These are phyloP conservation scores for Cyprinodon tularosa DNA, from an alignment of 2,113 vertebrate genomes.

Conservation along the genomic window DNA sequence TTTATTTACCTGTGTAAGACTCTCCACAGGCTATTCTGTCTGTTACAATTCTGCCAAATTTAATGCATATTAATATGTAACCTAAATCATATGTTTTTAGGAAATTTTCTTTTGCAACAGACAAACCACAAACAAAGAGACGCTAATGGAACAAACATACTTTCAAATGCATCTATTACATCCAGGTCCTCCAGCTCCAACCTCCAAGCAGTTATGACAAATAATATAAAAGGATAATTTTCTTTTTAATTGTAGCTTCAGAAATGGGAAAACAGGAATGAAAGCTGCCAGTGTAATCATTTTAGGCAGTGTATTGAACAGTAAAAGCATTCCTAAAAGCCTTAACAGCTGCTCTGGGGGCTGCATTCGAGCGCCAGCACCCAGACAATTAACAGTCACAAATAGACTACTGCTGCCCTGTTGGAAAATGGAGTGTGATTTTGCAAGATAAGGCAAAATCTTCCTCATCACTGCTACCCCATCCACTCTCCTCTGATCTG, in stretches of 20 bases:
- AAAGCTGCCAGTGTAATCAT: slow-evolving; percentile 7
- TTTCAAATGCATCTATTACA: slow-evolving; percentile 31
- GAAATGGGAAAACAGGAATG: slow-evolving; percentile 1
- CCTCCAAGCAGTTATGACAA: not conserved
- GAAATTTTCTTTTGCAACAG: not conserved
- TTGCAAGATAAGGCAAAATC: slow-evolving; percentile 14
- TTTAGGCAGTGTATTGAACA: slow-evolving; percentile 20
- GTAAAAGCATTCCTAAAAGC: slow-evolving; percentile 18
- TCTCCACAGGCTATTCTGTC: slow-evolving; percentile 5
- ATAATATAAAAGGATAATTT: not conserved
- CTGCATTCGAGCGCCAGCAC: slow-evolving; percentile 6
- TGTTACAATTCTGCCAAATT: slow-evolving; percentile 25
- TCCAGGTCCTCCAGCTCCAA: slow-evolving; percentile 13
- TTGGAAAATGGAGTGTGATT: slow-evolving; percentile 43
- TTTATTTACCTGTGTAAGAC: slow-evolving; percentile 10
- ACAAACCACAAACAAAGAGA: not conserved
- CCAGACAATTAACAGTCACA: slow-evolving; percentile 18
- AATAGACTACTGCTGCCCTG: slow-evolving; percentile 25
- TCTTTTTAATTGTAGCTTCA: slow-evolving; percentile 4
- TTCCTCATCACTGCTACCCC: too few species aligned
- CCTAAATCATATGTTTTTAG: slow-evolving; percentile 19
- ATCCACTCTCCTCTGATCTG: not conserved
- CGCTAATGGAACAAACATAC: slow-evolving; percentile 2
- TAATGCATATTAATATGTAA: slow-evolving; percentile 45
- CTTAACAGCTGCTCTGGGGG: slow-evolving; percentile 8